Base-by-base conservation (phyloP, 2,797 vertebrate genomes). In the Carapus acus region DNA sequence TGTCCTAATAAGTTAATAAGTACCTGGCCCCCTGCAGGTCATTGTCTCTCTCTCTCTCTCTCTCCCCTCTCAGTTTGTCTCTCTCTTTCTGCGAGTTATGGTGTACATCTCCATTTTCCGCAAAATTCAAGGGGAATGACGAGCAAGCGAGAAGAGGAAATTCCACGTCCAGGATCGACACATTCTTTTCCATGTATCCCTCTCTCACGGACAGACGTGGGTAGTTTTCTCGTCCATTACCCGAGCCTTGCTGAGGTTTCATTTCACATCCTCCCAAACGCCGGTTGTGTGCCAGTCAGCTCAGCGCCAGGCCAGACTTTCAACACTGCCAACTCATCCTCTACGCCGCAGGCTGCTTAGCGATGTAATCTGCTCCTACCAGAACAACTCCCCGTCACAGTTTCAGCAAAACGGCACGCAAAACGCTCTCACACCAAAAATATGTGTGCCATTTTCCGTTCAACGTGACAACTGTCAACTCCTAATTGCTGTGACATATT, bases 171-270 rank as follows among this genome's bases (percentile, higher is more conserved):
- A 27, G 9, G n/a, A 36, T 36, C 6, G 4, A 36, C 14, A n/a
- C 14, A 15, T 36, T 36, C 13, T 40, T 15, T 27, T 31, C 45
- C 44, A 36, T 21, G 56, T 27, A 7, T 37, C 41, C 44, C 1
- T n/a, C 37, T 54, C 42, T 48, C 48, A 73, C 56, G 77, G 73
- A 55, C 73, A 73, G 68, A 72, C 20, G 37, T 65, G 36, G 51
- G 46, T 58, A 48, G 43, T 57, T 67, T 73, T 78, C 67, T 67
- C 65, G 58, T 69, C 29, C 56, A 65, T 49, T 65, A 78, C 54
- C 57, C 20, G 13, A 24, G 49, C 40, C 67, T 67, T 74, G 74
- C 73, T 79, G 77, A 74, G 67, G 71, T 62, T 79, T 71, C 52
- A 65, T 65, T 77, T 76, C 59, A 73, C 27, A 18, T 72, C 61